phyloP scores from a whole-genome alignment of 2,888 invertebrate species.

The Thymelicus sylvestris region DNA sequence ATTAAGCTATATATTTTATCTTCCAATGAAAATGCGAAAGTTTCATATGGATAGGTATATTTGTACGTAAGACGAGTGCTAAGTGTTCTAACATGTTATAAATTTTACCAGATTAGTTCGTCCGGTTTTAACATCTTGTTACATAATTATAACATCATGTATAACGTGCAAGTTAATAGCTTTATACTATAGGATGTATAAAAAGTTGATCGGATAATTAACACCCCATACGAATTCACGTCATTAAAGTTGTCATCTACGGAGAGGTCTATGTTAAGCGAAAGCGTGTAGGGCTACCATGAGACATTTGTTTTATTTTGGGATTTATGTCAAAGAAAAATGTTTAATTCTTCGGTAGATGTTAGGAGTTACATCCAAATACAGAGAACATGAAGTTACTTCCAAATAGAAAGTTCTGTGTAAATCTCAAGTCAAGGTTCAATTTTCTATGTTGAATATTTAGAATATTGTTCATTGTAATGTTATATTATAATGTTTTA shows the following conservation, averaged over 20 bases:
- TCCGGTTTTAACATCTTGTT: slow-evolving; percentile 1
- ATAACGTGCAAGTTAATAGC: slow-evolving; percentile 43
- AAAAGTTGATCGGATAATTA: slow-evolving; percentile 36
- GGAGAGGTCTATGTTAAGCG: slow-evolving; percentile 29
- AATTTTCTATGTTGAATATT: too few species aligned
- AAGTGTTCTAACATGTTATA: not conserved
- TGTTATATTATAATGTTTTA: too few species aligned
- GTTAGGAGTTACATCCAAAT: too few species aligned
- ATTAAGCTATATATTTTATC: too few species aligned
- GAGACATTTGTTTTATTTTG: not conserved
- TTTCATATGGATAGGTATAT: too few species aligned
- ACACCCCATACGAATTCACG: slow-evolving; percentile 32
- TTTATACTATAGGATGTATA: slow-evolving; percentile 34
- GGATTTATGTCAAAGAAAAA: not conserved
- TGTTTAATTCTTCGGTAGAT: not conserved
- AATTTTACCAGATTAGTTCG: not conserved
- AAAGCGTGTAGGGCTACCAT: slow-evolving; percentile 14
- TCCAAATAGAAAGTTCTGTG: too few species aligned
- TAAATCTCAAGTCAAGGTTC: too few species aligned
- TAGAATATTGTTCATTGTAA: too few species aligned
- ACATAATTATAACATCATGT: not conserved
- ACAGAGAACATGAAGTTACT: too few species aligned
- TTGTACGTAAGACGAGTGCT: not conserved
- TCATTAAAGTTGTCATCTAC: slow-evolving; percentile 34
- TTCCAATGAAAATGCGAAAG: too few species aligned